Percentiles rank a stretch among this genome's conserved stretches.
phyloP scores from a whole-genome alignment of 2,113 vertebrate genomes.

The Pomatostomus ruficeps region DNA sequence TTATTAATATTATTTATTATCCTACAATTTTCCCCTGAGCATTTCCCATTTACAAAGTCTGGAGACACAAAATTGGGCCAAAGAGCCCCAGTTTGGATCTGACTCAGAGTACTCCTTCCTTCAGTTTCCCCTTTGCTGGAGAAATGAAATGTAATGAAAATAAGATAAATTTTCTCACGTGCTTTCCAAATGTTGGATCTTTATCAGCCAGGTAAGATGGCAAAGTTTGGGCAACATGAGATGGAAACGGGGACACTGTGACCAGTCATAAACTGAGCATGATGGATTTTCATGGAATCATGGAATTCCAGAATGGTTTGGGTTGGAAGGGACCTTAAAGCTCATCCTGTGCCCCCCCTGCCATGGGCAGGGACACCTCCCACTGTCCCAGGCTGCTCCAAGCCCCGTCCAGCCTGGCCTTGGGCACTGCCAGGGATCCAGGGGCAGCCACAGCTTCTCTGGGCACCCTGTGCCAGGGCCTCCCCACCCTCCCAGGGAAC shows the following conservation, averaged over 20 bases:
- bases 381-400: neutral
- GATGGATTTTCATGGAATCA: neutral
- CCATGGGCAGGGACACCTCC: neutral
- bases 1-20: no score
- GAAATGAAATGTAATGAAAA: neutral
- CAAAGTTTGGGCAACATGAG: neutral
- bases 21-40: neutral
- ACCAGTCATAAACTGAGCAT: neutral
- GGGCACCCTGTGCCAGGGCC: neutral
- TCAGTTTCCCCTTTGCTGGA: neutral
- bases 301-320: neutral
- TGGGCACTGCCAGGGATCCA: neutral
- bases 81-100: neutral
- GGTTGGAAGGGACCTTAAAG: neutral
- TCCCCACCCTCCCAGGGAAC: accelerated
- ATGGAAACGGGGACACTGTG: neutral
- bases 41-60: no score
- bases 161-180: accelerated
- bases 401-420: accelerated
- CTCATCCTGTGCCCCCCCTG: neutral
- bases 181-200: neutral
- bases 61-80: neutral
- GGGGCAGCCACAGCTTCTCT: neutral
- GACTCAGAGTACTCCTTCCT: neutral
- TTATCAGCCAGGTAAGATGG: neutral